A percentile compares a stretch with the other conserved stretches of the same genome.
Conservation (phyloP, 2,888 invertebrate species). For the Brenthis daphne region DNA sequence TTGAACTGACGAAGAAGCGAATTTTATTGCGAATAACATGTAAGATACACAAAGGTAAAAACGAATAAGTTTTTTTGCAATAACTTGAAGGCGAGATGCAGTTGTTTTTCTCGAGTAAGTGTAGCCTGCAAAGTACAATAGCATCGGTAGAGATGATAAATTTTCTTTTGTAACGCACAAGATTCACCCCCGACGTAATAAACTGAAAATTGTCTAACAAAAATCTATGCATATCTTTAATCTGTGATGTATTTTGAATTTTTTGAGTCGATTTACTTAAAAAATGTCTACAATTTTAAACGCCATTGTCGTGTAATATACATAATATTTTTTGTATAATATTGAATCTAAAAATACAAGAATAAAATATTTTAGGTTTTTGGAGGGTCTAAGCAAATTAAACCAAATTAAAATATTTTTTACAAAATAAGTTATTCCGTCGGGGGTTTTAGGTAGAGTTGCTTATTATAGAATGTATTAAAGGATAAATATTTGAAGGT, state of each 20-base stretch:
- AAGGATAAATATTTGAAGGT: conserved; percentile 43
- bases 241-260: conserved; percentile 9
- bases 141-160: conserved; percentile 51
- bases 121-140: conserved; percentile 76
- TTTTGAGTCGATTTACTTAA: background rate
- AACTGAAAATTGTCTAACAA: background rate
- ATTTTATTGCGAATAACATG: background rate
- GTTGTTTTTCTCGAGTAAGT: conserved; percentile 42
- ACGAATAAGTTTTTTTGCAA: conserved; percentile 20
- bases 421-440: conserved; percentile 10
- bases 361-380: too few relatives aligned
- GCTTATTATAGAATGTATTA: conserved; percentile 40
- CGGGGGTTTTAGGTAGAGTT: conserved; percentile 33
- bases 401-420: too few relatives aligned
- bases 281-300: background rate
- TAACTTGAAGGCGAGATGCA: conserved; percentile 18
- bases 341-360: too few relatives aligned
- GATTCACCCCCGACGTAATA: conserved; percentile 28
- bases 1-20: too few relatives aligned
- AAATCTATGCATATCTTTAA: conserved; percentile 9
- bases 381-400: too few relatives aligned
- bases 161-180: conserved; percentile 39
- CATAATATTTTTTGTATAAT: too few relatives aligned
- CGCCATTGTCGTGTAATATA: too few relatives aligned
- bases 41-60: conserved; percentile 6